Conservation (phyloP, 2,113 vertebrate genomes). For the Ptyas mucosa region DNA sequence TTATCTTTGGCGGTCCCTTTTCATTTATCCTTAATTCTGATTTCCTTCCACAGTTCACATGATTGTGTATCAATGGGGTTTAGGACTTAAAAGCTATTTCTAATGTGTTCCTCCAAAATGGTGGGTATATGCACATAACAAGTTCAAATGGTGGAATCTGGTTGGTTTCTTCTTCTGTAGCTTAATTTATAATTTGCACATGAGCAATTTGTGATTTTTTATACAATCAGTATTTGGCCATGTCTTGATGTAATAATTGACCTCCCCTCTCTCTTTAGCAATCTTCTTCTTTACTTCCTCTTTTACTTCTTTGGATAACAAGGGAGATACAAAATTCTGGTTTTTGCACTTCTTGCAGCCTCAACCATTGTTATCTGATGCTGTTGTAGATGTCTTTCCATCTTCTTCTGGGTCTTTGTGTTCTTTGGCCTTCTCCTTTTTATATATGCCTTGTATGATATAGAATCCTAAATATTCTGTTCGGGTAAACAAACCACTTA, state of each 20-base stretch:
- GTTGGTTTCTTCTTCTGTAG: neutral
- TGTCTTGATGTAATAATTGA: neutral
- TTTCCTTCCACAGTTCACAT: neutral
- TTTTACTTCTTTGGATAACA: neutral
- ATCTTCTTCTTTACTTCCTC: neutral
- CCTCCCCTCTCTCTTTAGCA: neutral
- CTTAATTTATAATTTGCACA: neutral
- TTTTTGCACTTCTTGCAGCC: neutral
- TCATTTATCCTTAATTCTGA: neutral
- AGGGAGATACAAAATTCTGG: neutral
- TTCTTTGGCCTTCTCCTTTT: neutral
- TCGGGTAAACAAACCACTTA: neutral
- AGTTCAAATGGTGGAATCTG: neutral
- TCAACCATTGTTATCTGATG: neutral
- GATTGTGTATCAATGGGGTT: neutral
- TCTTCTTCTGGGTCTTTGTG: neutral
- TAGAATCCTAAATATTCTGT: neutral
- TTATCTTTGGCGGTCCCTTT: neutral
- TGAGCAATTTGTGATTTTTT: neutral
- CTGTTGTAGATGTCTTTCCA: neutral
- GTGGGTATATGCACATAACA: neutral
- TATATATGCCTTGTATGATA: neutral
- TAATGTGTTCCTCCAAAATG: neutral
- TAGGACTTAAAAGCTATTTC: neutral
- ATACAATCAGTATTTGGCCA: neutral